Conservation (phyloP, 1,140 invertebrate genomes). For the Drosophila ohnishii region DNA sequence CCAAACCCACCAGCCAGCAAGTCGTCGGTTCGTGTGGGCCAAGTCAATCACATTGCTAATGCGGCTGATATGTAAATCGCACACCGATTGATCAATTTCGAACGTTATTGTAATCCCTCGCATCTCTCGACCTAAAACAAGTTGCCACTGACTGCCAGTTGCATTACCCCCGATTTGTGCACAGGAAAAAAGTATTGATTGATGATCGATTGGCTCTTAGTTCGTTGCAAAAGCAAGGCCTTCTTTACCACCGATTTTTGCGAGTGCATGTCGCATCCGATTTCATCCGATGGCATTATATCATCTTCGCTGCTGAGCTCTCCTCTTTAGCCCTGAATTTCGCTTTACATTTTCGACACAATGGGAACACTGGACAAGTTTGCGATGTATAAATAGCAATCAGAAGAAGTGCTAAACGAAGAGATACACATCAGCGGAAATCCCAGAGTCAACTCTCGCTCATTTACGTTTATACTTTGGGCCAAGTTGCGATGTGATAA, state of each 20-base stretch:
- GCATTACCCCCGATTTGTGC: conserved; percentile 20
- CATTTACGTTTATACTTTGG: conserved; percentile 13
- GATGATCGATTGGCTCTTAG: conserved; percentile 5
- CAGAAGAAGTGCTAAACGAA: conserved; percentile 60
- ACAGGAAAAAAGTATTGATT: conserved; percentile 4
- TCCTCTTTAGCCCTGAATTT: conserved; percentile 50
- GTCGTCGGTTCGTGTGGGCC: conserved; percentile 23
- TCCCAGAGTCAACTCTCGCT: conserved; percentile 5
- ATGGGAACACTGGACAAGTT: conserved; percentile 59
- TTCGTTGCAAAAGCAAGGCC: background rate
- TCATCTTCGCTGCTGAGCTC: conserved; percentile 30
- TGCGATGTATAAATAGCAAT: conserved; percentile 28
- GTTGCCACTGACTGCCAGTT: conserved; percentile 12
- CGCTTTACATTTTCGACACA: conserved; percentile 53
- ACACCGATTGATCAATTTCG: conserved; percentile 61
- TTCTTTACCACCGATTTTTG: background rate
- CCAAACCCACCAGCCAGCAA: conserved; percentile 3
- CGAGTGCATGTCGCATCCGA: conserved; percentile 26
- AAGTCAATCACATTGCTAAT: conserved; percentile 52
- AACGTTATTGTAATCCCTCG: conserved; percentile 32
- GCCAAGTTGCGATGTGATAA: conserved; percentile 27
- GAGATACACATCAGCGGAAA: conserved; percentile 35
- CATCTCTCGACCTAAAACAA: conserved; percentile 25
- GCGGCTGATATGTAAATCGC: conserved; percentile 60
- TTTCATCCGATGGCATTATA: conserved; percentile 40